Evolutionary conservation across 2,888 invertebrate genomes (phyloP).

Genomic region (Daptonema setosum): DNA sequence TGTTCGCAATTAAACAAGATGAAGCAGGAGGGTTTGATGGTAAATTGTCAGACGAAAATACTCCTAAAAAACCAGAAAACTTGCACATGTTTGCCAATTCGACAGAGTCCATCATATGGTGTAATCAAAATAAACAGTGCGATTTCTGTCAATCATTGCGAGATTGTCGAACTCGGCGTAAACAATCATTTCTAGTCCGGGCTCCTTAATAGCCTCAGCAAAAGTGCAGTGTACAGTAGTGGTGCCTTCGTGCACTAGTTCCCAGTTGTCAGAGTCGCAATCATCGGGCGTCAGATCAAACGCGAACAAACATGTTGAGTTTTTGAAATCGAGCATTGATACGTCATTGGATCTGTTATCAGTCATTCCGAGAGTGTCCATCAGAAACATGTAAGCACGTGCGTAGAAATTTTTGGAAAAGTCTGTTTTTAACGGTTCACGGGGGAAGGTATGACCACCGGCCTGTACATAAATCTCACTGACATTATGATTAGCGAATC

Average conservation of each 20-base stretch:
- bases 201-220: not conserved
- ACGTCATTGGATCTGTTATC: too few relatives aligned
- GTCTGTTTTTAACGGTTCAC: not conserved
- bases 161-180: slow-evolving; percentile 2
- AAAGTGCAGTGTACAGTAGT: not conserved
- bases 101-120: not conserved
- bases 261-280: not conserved
- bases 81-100: not conserved
- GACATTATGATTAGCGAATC: not conserved
- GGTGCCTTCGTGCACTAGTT: not conserved
- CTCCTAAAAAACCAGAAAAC: not conserved
- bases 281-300: slow-evolving; percentile 1
- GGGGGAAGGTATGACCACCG: not conserved
- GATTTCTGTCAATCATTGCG: not conserved
- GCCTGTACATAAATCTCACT: not conserved
- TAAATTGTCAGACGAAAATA: not conserved
- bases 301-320: not conserved
- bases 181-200: slow-evolving; percentile 1
- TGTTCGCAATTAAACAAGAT: not conserved
- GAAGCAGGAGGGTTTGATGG: not conserved
- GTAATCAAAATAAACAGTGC: slow-evolving; percentile 3
- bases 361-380: not conserved
- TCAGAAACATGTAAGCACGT: not conserved
- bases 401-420: not conserved
- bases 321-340: not conserved